Base-by-base conservation (phyloP, 2,113 vertebrate species). In the Amia ocellicauda region DNA sequence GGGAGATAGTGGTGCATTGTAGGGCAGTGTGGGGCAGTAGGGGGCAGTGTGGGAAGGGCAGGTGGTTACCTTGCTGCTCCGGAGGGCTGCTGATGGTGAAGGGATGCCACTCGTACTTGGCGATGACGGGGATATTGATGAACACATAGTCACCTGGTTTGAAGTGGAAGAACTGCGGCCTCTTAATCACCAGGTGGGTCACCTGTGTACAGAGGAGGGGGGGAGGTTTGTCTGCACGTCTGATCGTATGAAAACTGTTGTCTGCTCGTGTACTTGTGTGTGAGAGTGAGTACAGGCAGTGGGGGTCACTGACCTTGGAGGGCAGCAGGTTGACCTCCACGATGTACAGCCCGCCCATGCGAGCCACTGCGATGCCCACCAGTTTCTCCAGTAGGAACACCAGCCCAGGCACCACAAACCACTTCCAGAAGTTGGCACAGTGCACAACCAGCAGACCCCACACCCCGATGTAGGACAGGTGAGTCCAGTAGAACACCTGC, bases 51-150 rank as follows among this genome's bases (percentile, higher is more conserved):
- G 5, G 2, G 31, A n/a, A n/a, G n/a, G n/a, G 5, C 31, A 36
- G 31, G 5, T n/a, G n/a, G 5, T 36, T 76, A 95, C 93, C 93
- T 72, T 83, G 73, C 73, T 95, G 93, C 80, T 98, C 94, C 0
- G 93, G 95, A 0, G 94, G 90, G 0, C 93, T 97, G 92, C 95
- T 95, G 86, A 97, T 94, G 72, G 91, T 95, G 76, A 97, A 96
- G 0, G 94, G 95, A 1, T 95, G 94, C 94, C 94, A 96, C 78
- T 96, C 92, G 0, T 89, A 93, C 76, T 88, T 85, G 3, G 93
- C 93, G 0, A 97, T 91, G 66, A 73, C 85, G 0, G 94, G 93
- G 41, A 96, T 68, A 81, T 97, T 97, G 70, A 97, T 82, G 73
- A 91, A 97, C n/a, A 98, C 16, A 13, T 91, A 97, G 72, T 98